Evolutionary conservation across 2,113 vertebrate species (phyloP).

Genomic region (Oreochromis tanganicae): DNA sequence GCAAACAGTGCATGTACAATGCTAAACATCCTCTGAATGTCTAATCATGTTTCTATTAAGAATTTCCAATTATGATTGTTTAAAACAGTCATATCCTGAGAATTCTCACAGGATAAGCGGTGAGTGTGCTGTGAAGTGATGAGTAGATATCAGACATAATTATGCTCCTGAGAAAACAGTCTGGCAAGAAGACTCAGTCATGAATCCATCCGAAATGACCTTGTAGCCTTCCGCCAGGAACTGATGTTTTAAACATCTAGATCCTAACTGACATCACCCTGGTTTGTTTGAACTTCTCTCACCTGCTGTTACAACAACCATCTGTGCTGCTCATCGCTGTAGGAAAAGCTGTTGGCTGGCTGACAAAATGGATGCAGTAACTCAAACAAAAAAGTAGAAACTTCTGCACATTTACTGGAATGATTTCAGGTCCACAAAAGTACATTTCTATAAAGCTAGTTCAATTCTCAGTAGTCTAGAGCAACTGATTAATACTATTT

Average conservation of each 20-base stretch:
- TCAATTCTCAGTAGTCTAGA: background rate
- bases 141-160: background rate
- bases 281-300: slow-evolving; percentile 44
- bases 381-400: background rate
- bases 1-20: background rate
- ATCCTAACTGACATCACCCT: slow-evolving; percentile 28
- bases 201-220: slow-evolving; percentile 35
- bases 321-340: slow-evolving; percentile 45
- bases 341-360: slow-evolving; percentile 20
- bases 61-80: background rate
- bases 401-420: background rate
- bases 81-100: background rate
- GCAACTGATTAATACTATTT: background rate
- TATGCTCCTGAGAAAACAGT: background rate
- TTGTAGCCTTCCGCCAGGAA: slow-evolving; percentile 25
- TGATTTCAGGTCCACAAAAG: background rate
- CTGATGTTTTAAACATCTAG: slow-evolving; percentile 56
- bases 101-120: background rate
- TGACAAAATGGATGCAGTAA: slow-evolving; percentile 25
- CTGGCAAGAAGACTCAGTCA: slow-evolving; percentile 40
- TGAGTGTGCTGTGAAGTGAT: background rate
- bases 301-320: slow-evolving; percentile 65
- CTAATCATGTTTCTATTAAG: background rate
- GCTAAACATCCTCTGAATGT: background rate
- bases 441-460: background rate